These are phyloP conservation scores for Andrena minutula DNA, from an alignment of 2,888 invertebrate genomes.

Conservation along the genomic window DNA sequence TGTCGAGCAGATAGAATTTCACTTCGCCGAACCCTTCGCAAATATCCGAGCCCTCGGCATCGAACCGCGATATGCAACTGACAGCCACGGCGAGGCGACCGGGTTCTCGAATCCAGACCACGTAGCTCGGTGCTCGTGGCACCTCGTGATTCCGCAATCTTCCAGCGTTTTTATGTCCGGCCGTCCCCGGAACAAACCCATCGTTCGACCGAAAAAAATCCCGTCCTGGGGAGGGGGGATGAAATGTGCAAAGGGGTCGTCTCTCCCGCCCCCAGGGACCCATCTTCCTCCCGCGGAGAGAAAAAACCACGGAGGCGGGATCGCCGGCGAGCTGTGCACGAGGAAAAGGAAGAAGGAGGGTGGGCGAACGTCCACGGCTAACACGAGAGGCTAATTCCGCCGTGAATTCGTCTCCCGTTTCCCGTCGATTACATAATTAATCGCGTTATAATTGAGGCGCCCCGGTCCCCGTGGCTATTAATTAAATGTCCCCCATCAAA, in stretches of 20 bases:
- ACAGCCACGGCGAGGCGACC: slow-evolving; percentile 53
- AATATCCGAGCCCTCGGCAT: slow-evolving; percentile 69
- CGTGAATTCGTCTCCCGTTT: slow-evolving; percentile 22
- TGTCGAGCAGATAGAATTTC: slow-evolving; percentile 68
- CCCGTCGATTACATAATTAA: slow-evolving; percentile 67
- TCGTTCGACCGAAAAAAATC: slow-evolving; percentile 46
- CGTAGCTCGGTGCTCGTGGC: slow-evolving; percentile 68
- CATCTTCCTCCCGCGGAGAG: slow-evolving; percentile 45
- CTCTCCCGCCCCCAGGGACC: slow-evolving; percentile 43
- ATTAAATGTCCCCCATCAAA: slow-evolving; percentile 62
- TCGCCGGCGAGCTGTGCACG: neutral
- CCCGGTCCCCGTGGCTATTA: slow-evolving; percentile 54
- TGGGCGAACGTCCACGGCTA: neutral
- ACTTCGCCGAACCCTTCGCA: slow-evolving; percentile 67
- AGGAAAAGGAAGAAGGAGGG: neutral
- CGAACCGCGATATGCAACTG: slow-evolving; percentile 67
- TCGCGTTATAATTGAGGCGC: slow-evolving; percentile 65
- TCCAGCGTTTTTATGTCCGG: slow-evolving; percentile 53
- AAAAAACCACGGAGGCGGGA: slow-evolving; percentile 22
- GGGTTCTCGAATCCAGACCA: slow-evolving; percentile 65
- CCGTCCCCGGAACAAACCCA: slow-evolving; percentile 45
- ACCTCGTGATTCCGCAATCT: slow-evolving; percentile 69
- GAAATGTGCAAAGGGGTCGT: slow-evolving; percentile 36
- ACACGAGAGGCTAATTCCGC: slow-evolving; percentile 30
- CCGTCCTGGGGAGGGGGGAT: slow-evolving; percentile 39